A percentile compares a stretch with the other conserved stretches of the same genome.
phyloP scores from a whole-genome alignment of 2,888 invertebrate species.

The Alentia gelatinosa region DNA sequence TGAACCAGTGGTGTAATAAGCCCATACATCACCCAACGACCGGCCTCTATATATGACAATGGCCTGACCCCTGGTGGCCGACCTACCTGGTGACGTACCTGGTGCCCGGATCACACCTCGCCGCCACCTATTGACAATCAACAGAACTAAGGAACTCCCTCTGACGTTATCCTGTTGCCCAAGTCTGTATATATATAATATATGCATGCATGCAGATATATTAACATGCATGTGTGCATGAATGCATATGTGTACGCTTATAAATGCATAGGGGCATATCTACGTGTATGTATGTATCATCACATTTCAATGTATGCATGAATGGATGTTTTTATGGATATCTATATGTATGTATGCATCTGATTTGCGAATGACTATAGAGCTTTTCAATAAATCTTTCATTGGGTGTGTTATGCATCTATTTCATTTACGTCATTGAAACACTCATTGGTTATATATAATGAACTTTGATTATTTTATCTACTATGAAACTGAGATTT shows the following conservation, averaged over 20 bases:
- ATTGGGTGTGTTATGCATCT: too few species aligned
- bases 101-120: neutral
- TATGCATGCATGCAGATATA: neutral
- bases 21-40: neutral
- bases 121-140: neutral
- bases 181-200: too few species aligned
- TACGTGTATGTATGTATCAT: neutral
- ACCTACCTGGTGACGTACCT: neutral
- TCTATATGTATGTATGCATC: neutral
- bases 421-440: too few species aligned
- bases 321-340: neutral
- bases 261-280: neutral
- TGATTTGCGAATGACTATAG: neutral
- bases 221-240: neutral
- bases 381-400: too few species aligned
- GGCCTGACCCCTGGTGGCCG: neutral
- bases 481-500: too few species aligned
- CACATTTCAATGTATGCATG: neutral
- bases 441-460: too few species aligned
- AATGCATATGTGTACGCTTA: neutral
- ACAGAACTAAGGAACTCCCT: neutral
- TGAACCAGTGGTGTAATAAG: constrained; percentile 47
- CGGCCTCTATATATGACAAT: neutral
- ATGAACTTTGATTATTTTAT: too few species aligned
- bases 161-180: too few species aligned